phyloP scores from a whole-genome alignment of 2,113 vertebrate genomes.

The Coregonus clupeaformis region DNA sequence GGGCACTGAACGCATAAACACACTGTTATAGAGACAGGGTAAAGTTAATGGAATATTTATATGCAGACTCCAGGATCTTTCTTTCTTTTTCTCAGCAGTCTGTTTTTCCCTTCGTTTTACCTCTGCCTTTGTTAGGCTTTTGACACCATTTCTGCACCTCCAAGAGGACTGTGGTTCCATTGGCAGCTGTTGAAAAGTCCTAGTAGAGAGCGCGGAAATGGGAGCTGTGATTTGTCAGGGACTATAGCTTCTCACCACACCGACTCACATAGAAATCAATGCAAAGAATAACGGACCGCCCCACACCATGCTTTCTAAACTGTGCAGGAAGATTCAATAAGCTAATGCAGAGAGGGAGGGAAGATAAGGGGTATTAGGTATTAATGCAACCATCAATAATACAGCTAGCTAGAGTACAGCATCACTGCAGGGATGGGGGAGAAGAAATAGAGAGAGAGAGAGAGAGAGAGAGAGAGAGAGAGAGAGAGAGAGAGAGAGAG shows the following conservation, averaged over 20 bases:
- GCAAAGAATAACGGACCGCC: slow-evolving; percentile 14
- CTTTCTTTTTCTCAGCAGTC: slow-evolving; percentile 45
- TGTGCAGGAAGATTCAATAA: slow-evolving; percentile 38
- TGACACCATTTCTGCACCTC: slow-evolving; percentile 59
- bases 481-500: neutral
- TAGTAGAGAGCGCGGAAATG: slow-evolving; percentile 24
- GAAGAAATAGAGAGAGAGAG: slow-evolving; percentile 8
- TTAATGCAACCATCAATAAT: slow-evolving; percentile 21
- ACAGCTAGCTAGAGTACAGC: slow-evolving; percentile 11
- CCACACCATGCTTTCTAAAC: slow-evolving; percentile 16
- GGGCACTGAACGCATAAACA: slow-evolving; percentile 67
- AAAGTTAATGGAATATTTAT: slow-evolving; percentile 80
- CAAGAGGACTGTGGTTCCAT: slow-evolving; percentile 36
- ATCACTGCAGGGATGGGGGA: neutral
- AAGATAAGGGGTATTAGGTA: slow-evolving; percentile 11
- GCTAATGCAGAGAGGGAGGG: slow-evolving; percentile 33
- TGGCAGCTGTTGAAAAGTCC: slow-evolving; percentile 34
- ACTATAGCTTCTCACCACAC: slow-evolving; percentile 35
- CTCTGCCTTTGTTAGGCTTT: slow-evolving; percentile 64
- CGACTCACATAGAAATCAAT: slow-evolving; percentile 27
- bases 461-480: neutral
- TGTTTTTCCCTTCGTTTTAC: slow-evolving; percentile 34
- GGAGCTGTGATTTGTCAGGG: slow-evolving; percentile 29
- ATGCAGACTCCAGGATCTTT: slow-evolving; percentile 58
- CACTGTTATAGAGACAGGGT: slow-evolving; percentile 62